These are phyloP conservation scores for Bradypus variegatus DNA, from an alignment of 2,797 vertebrate species.

Conservation along the genomic window DNA sequence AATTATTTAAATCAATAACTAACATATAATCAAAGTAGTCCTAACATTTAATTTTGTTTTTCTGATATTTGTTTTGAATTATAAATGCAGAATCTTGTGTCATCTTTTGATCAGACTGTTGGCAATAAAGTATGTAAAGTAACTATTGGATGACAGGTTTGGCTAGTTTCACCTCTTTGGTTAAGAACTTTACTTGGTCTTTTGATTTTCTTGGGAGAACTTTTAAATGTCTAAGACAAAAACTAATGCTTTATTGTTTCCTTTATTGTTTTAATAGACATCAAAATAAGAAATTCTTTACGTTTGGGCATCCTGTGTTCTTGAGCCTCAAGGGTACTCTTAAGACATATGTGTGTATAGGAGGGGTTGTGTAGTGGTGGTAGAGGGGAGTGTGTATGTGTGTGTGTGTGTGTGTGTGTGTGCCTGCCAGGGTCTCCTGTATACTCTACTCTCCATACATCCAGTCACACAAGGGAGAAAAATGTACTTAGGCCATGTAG, in stretches of 20 bases:
- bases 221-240: background rate
- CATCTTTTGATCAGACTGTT: background rate
- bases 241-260: slow-evolving; percentile 6
- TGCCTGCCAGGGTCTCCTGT: background rate
- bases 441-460: background rate
- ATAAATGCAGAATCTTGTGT: background rate
- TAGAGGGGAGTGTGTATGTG: no score
- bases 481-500: slow-evolving; percentile 30
- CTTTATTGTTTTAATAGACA: slow-evolving; percentile 21
- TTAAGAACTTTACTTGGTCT: slow-evolving; percentile 5
- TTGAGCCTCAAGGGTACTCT: background rate
- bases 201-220: slow-evolving; percentile 7
- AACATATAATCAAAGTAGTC: background rate
- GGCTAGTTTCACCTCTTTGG: background rate
- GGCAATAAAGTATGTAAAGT: background rate
- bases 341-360: background rate
- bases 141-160: background rate
- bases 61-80: background rate
- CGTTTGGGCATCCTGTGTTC: background rate
- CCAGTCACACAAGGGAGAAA: background rate
- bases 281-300: background rate
- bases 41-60: background rate
- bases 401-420: background rate
- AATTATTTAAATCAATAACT: background rate
- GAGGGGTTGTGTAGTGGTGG: no score